Conservation (phyloP, 2,797 vertebrate species). For the Melanotaenia maccullochi region DNA sequence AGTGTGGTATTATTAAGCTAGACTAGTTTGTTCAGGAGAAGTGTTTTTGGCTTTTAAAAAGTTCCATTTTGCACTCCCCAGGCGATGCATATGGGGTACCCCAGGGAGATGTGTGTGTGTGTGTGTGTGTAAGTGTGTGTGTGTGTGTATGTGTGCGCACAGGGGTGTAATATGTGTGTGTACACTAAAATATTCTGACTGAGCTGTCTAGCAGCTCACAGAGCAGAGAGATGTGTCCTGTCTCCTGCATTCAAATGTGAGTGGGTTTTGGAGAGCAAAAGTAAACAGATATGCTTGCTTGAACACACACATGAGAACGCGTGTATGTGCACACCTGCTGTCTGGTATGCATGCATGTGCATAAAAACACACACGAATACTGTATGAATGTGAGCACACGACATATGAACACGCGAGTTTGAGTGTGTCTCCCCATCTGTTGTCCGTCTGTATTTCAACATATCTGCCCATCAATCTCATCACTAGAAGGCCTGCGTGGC, state of each 20-base stretch:
- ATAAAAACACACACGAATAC: conserved; percentile 63
- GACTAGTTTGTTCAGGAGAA: conserved; percentile 80
- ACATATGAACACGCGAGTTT: conserved; percentile 50
- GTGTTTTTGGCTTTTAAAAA: conserved; percentile 81
- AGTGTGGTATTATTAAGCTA: conserved; percentile 78
- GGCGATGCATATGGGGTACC: conserved; percentile 73
- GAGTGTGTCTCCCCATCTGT: conserved; percentile 48
- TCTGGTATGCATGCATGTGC: conserved; percentile 70
- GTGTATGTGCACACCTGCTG: conserved; percentile 74
- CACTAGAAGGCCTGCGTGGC: conserved; percentile 21
- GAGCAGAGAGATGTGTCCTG: conserved; percentile 79
- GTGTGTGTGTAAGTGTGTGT: conserved; percentile 42
- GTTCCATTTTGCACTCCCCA: conserved; percentile 84
- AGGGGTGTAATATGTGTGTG: conserved; percentile 54
- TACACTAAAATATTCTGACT: conserved; percentile 82
- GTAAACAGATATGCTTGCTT: conserved; percentile 83
- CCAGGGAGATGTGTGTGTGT: conserved; percentile 69
- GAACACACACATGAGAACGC: conserved; percentile 71
- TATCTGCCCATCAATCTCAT: conserved; percentile 57
- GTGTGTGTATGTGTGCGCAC: conserved; percentile 45
- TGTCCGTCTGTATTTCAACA: conserved; percentile 45
- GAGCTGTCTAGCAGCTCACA: conserved; percentile 82
- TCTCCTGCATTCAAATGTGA: conserved; percentile 83
- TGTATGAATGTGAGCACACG: conserved; percentile 47
- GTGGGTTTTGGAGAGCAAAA: conserved; percentile 76